These are phyloP conservation scores for Neomorphus geoffroyi DNA, from an alignment of 2,797 vertebrate species.

Conservation along the genomic window DNA sequence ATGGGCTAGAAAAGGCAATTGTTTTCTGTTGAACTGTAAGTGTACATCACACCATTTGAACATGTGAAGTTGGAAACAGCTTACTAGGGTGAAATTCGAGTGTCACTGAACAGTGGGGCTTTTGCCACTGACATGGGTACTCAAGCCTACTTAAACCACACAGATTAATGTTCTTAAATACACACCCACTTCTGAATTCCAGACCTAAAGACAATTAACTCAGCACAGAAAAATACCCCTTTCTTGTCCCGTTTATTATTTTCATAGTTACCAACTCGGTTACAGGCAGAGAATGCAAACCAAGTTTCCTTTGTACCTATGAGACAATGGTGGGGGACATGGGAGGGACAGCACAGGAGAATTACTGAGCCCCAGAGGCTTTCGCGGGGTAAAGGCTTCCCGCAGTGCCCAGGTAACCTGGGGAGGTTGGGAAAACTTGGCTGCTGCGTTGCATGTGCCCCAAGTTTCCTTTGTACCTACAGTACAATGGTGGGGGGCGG, in stretches of 20 bases:
- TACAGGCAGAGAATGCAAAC: background rate
- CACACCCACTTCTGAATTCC: background rate
- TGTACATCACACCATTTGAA: background rate
- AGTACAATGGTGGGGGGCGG: too few relatives aligned
- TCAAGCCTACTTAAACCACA: background rate
- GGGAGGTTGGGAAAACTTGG: too few relatives aligned
- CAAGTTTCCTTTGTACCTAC: too few relatives aligned
- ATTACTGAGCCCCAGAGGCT: accelerated
- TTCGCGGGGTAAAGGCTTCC: background rate
- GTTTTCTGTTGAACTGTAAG: background rate
- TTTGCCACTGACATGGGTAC: background rate
- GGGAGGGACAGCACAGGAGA: background rate
- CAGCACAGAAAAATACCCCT: background rate
- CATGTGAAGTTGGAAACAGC: background rate
- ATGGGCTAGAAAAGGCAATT: background rate
- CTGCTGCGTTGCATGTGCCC: too few relatives aligned
- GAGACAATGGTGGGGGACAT: background rate
- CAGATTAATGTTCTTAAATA: accelerated
- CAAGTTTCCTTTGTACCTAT: background rate
- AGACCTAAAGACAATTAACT: background rate
- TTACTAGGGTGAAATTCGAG: background rate
- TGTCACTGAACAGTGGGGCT: background rate
- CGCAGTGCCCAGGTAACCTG: too few relatives aligned
- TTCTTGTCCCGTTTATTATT: background rate
- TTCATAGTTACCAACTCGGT: background rate